These are phyloP conservation scores for Argyresthia albistria DNA, from an alignment of 2,888 invertebrate species.

Conservation along the genomic window DNA sequence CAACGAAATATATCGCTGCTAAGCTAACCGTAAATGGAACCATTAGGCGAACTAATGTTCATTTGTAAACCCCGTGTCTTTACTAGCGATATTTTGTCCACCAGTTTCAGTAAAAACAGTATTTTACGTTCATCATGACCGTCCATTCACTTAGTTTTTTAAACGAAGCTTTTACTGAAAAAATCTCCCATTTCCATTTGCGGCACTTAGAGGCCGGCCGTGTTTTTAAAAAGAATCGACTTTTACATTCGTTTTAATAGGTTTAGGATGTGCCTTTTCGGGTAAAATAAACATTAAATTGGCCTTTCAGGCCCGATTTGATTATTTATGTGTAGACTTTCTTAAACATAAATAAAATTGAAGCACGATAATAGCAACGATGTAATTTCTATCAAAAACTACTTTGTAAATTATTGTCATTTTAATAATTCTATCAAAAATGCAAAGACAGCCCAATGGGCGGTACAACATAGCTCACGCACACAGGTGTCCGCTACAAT, in stretches of 20 bases:
- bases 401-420: too few species aligned
- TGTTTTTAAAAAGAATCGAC: constrained; percentile 25
- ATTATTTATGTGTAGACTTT: neutral
- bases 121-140: constrained; percentile 32
- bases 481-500: constrained; percentile 45
- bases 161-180: constrained; percentile 51
- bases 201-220: constrained; percentile 42
- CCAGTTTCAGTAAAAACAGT: constrained; percentile 19
- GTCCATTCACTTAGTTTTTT: constrained; percentile 40
- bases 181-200: constrained; percentile 47
- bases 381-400: too few species aligned
- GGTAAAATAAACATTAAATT: neutral
- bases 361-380: too few species aligned
- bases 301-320: neutral
- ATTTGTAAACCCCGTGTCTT: constrained; percentile 32
- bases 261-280: neutral
- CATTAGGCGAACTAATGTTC: constrained; percentile 56
- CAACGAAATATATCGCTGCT: constrained; percentile 24
- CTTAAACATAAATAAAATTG: neutral
- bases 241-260: constrained; percentile 4
- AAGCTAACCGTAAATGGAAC: constrained; percentile 38
- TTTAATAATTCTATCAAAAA: constrained; percentile 7
- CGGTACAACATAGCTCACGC: constrained; percentile 22
- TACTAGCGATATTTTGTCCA: constrained; percentile 32
- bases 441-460: constrained; percentile 29